Evolutionary conservation across 2,888 invertebrate genomes (phyloP), one percentile per base, ranked within the genome.

Genomic region (Cecidostiba fungosa): DNA sequence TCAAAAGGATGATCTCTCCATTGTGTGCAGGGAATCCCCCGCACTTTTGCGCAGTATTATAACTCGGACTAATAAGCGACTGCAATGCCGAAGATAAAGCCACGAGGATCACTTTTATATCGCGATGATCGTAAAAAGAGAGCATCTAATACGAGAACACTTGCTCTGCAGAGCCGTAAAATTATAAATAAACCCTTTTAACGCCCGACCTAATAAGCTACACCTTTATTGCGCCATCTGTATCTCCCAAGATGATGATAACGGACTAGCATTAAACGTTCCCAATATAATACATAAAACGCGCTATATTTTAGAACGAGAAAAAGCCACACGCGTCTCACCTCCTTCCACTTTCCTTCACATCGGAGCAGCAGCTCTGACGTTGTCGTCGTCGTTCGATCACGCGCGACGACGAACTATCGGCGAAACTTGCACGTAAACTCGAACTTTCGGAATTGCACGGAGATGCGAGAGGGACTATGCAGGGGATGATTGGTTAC

Each of bases 101-200:
- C n/a, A n/a, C 54, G 54, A 8, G 54, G 76, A 76, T 76, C 32
- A 54, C 26, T 76, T 76, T 54, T 76, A 76, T n/a, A 19, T 3
- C 12, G 26, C 3, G 26, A 10, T 10, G 70, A 70, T 70, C 70
- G 70, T 70, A 78, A 66, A 23, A n/a, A 43, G 66, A 66, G 26
- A 43, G 6, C 6, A 62, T 78, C 39, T 66, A 77, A 69, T 69
- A 66, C 3, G 19, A 77, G 62, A 5, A 39, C 39, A 72, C 26
- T 69, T 78, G 66, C 26, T 43, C 47, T 1, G 47, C 19, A n/a
- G 26, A 1, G 29, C 29, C 66, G 66, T 78, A 69, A 78, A 78
- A 69, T 78, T 78, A 78, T 78, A 78, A 78, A 78, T 78, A 78
- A 69, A 26, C 39, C 66, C 62, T 78, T 69, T 54, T 59, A 62